phyloP scores from a whole-genome alignment of 2,113 vertebrate species.

The Toxotes jaculatrix region DNA sequence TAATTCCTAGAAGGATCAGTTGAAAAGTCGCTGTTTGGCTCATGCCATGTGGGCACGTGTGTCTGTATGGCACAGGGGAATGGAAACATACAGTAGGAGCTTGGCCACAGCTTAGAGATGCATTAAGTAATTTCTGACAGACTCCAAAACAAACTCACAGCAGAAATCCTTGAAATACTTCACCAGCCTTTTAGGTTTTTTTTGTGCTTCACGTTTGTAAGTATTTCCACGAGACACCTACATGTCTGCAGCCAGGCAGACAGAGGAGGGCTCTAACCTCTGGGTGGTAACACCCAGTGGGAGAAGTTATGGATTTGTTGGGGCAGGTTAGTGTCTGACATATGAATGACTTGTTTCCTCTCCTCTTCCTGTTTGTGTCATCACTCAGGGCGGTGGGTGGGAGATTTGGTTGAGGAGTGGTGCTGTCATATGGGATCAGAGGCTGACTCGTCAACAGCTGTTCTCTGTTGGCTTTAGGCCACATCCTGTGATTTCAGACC shows the following conservation, averaged over 20 bases:
- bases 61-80: not conserved
- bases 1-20: constrained; percentile 19
- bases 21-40: constrained; percentile 33
- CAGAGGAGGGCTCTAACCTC: not conserved
- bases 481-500: constrained; percentile 44
- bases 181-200: not conserved
- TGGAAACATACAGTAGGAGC: constrained; percentile 39
- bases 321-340: constrained; percentile 52
- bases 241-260: constrained; percentile 6
- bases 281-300: constrained; percentile 15
- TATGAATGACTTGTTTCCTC: constrained; percentile 48
- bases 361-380: constrained; percentile 24
- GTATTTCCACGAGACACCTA: constrained; percentile 25
- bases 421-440: constrained; percentile 28
- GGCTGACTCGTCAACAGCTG: constrained; percentile 52
- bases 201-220: not conserved
- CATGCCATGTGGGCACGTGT: not conserved
- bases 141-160: constrained; percentile 22
- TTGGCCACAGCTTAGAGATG: constrained; percentile 6
- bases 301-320: constrained; percentile 36
- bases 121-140: constrained; percentile 23
- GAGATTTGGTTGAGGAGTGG: constrained; percentile 6
- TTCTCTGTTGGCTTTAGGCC: constrained; percentile 38
- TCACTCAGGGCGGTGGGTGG: constrained; percentile 10
- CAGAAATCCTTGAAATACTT: constrained; percentile 20